phyloP scores from a whole-genome alignment of 1,140 invertebrate genomes.

The Hylaeus anthracinus region DNA sequence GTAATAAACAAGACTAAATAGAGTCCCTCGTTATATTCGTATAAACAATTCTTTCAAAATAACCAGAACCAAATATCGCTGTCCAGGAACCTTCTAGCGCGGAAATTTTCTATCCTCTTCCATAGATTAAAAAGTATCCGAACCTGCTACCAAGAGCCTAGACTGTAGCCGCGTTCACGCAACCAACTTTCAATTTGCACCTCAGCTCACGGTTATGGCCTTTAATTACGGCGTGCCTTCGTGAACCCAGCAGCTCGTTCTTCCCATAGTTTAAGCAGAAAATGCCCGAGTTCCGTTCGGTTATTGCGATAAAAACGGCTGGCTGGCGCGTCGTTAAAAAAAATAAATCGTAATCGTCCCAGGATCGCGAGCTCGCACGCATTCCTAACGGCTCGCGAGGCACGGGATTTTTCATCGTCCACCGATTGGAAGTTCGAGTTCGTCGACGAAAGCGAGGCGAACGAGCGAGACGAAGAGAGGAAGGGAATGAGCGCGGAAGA shows the following conservation, averaged over 20 bases:
- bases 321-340: background rate
- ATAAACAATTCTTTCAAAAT: too few species aligned
- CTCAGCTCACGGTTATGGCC: conserved; percentile 11
- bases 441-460: background rate
- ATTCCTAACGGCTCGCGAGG: background rate
- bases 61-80: too few species aligned
- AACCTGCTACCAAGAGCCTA: too few species aligned
- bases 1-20: too few species aligned
- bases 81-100: too few species aligned
- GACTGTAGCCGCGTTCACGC: background rate
- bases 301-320: background rate
- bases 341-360: conserved; percentile 7
- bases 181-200: conserved; percentile 24
- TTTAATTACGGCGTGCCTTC: conserved; percentile 22
- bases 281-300: conserved; percentile 19
- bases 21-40: too few species aligned
- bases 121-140: too few species aligned
- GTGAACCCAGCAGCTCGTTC: conserved; percentile 1
- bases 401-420: conserved; percentile 24
- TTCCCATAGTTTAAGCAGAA: conserved; percentile 3
- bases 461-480: background rate
- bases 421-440: background rate
- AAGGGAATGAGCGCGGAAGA: conserved; percentile 25
- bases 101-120: too few species aligned
- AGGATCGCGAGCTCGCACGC: background rate